phyloP scores from a whole-genome alignment of 2,888 invertebrate genomes.

The Troilus luridus region DNA sequence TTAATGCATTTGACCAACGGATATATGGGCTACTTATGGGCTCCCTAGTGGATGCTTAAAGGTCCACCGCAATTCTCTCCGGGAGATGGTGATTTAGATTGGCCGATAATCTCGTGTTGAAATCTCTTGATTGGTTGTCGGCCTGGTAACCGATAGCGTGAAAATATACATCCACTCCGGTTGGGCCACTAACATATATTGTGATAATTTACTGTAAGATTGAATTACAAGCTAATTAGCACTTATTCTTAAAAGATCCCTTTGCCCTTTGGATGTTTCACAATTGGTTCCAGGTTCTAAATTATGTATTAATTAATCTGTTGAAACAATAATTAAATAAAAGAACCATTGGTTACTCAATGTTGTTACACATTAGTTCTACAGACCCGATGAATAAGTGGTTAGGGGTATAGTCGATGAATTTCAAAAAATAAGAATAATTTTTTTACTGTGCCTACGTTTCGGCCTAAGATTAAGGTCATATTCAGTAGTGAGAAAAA shows the following conservation, averaged over 20 bases:
- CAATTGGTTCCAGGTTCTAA: neutral
- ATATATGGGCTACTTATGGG: conserved; percentile 39
- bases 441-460: too few relatives aligned
- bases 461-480: too few relatives aligned
- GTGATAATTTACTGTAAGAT: neutral
- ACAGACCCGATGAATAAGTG: too few relatives aligned
- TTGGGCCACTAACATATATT: neutral
- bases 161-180: neutral
- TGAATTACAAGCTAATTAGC: neutral
- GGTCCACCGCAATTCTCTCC: conserved; percentile 32
- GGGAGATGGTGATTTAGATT: conserved; percentile 39
- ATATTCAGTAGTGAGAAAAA: too few relatives aligned
- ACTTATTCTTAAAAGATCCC: neutral
- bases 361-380: too few relatives aligned
- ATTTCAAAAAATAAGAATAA: too few relatives aligned
- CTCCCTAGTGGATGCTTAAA: conserved; percentile 32
- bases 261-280: neutral
- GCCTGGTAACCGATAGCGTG: conserved; percentile 5
- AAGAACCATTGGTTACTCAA: too few relatives aligned
- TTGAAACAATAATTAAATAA: too few relatives aligned
- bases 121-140: conserved; percentile 39
- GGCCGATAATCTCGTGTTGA: conserved; percentile 40
- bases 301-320: too few relatives aligned
- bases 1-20: conserved; percentile 38
- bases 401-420: too few relatives aligned